Conservation (phyloP, 2,888 invertebrate species). For the Gasteruption jaculator region DNA sequence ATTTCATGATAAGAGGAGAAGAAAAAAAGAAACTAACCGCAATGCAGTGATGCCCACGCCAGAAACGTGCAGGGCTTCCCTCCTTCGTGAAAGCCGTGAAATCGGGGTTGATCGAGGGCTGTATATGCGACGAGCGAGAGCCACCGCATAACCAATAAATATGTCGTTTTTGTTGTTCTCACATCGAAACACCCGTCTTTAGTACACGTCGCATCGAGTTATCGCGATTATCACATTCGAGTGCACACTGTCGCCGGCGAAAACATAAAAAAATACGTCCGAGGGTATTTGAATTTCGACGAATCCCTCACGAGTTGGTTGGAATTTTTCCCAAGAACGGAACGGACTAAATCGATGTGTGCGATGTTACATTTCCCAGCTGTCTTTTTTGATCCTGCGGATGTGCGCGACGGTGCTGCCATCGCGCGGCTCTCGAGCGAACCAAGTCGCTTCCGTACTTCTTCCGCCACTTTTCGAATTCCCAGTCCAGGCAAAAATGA, state of each 20-base stretch:
- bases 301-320: no score
- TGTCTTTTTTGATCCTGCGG: slow-evolving; percentile 48
- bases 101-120: slow-evolving; percentile 39
- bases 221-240: not conserved
- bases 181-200: no score
- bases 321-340: no score
- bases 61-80: slow-evolving; percentile 35
- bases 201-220: slow-evolving; percentile 9
- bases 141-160: slow-evolving; percentile 41
- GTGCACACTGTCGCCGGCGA: slow-evolving; percentile 10
- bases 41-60: slow-evolving; percentile 38
- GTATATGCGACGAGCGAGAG: slow-evolving; percentile 27
- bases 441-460: not conserved
- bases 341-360: slow-evolving; percentile 46
- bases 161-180: no score
- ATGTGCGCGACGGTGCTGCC: slow-evolving; percentile 30
- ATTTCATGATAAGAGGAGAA: no score
- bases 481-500: no score
- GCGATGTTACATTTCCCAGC: slow-evolving; percentile 44
- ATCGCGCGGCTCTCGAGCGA: slow-evolving; percentile 25
- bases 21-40: no score
- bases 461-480: not conserved
- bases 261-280: slow-evolving; percentile 28
- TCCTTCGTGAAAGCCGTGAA: slow-evolving; percentile 29
- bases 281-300: no score